phyloP scores from a whole-genome alignment of 2,888 invertebrate genomes.

The Cybosia mesomella region DNA sequence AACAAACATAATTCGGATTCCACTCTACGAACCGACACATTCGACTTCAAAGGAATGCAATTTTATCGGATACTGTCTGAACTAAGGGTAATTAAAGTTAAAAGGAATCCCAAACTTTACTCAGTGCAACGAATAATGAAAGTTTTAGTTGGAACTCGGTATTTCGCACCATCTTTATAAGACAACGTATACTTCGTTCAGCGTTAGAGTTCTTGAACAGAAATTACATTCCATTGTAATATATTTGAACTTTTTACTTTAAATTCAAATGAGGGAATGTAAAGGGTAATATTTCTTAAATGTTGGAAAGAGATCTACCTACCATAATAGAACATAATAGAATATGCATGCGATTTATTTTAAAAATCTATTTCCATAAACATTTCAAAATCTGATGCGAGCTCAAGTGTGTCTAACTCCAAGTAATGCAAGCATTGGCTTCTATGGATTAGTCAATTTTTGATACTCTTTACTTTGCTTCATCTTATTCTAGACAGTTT shows the following conservation, averaged over 20 bases:
- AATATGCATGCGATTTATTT: slow-evolving; percentile 4
- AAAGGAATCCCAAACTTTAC: slow-evolving; percentile 58
- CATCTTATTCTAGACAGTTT: not conserved
- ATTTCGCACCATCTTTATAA: slow-evolving; percentile 33
- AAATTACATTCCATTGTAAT: slow-evolving; percentile 1
- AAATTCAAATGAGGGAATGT: not conserved
- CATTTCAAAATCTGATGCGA: not conserved
- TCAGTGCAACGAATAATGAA: slow-evolving; percentile 53
- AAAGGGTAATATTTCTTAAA: slow-evolving; percentile 1
- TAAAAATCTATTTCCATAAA: not conserved
- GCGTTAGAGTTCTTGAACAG: slow-evolving; percentile 11
- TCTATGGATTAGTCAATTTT: not conserved
- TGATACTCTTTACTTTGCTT: too few species aligned
- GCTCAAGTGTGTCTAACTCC: not conserved
- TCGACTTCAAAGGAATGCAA: slow-evolving; percentile 62
- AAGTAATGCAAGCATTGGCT: not conserved
- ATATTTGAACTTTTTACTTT: not conserved
- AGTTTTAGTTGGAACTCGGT: slow-evolving; percentile 46
- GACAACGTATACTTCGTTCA: slow-evolving; percentile 12
- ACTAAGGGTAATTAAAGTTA: slow-evolving; percentile 67
- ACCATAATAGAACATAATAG: not conserved
- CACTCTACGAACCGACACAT: slow-evolving; percentile 31
- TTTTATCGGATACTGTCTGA: slow-evolving; percentile 65
- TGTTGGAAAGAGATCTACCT: not conserved
- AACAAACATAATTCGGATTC: slow-evolving; percentile 51